Conservation (phyloP, 2,113 vertebrate species). For the Himantopus leucocephalus region DNA sequence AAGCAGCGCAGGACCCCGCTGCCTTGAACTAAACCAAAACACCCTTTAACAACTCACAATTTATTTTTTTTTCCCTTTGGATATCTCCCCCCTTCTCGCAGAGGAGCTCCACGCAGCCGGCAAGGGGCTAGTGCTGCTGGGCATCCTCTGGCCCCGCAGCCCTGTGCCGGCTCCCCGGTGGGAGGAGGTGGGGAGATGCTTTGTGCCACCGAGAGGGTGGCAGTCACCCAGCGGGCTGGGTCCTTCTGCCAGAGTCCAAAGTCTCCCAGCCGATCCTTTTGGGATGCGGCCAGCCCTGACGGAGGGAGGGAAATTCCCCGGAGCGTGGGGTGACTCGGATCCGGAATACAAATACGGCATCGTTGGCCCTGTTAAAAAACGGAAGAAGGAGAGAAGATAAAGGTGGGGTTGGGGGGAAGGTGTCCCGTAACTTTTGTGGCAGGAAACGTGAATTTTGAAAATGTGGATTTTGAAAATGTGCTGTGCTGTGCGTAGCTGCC, state of each 20-base stretch:
- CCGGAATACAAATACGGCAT: background rate
- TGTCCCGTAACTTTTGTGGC: background rate
- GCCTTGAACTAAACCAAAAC: too few species aligned
- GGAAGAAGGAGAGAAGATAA: background rate
- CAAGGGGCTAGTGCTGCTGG: background rate
- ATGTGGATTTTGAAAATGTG: background rate
- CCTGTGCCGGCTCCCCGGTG: background rate
- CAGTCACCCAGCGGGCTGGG: background rate
- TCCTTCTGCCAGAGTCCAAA: background rate
- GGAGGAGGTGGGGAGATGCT: background rate
- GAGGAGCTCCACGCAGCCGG: background rate
- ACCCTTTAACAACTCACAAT: background rate
- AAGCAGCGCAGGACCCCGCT: background rate
- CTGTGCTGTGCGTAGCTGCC: background rate
- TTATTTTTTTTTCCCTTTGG: background rate
- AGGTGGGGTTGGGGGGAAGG: rapidly evolving
- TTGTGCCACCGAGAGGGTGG: background rate
- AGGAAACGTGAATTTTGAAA: slow-evolving; percentile 6
- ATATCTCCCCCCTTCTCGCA: background rate
- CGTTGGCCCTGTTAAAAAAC: rapidly evolving
- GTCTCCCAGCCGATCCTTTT: background rate
- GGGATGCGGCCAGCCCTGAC: background rate
- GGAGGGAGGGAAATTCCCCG: background rate
- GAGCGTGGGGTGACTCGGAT: rapidly evolving
- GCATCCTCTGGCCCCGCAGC: background rate